Evolutionary conservation across 2,888 invertebrate species (phyloP), one percentile per base, ranked within the genome.

Genomic region (Oscheius onirici): DNA sequence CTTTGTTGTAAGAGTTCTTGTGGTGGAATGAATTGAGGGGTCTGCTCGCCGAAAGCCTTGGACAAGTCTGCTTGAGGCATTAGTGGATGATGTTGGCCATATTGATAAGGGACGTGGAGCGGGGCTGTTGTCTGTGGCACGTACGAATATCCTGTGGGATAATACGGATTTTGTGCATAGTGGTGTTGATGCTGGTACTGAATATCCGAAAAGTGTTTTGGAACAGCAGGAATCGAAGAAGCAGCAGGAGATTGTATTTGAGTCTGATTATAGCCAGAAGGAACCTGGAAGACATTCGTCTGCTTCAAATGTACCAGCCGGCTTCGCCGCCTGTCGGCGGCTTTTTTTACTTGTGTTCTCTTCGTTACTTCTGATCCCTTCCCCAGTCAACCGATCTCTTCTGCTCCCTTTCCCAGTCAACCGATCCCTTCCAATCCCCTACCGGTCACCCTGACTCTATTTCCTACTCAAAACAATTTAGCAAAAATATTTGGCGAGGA

Each of bases 61-160:
- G 61, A 71, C 67, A 66, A 70, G 60, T 76, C 72, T 34, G 69
- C 54, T 22, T 74, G 71, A 54, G 51, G 73, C 13, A 44, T 57
- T 41, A 43, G 17, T 13, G 60, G 70, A 17, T 70, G 71, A 13
- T 70, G 73, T n/a, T 60, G 52, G 22, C 24, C 6, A 17, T 43
- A 43, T 20, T 44, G 24, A 13, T 46, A 46, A 26, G 46, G 63
- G 15, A 49, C 46, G 17, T 40, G 43, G 1, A 55, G 41, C n/a
- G 68, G 40, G 26, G 66, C 52, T 28, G 51, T 24, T 8, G 34
- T 34, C 26, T 24, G 49, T 55, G 71, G 67, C 24, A 44, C 67
- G 51, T 49, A 66, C 15, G 69, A 40, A 34, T 68, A 58, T 40
- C 40, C 28, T 3, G 24, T 28, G n/a, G 57, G 34, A 17, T 43